Percentiles rank a stretch among this genome's conserved stretches.
These are phyloP conservation scores for Choloepus hoffmanni DNA, from an alignment of 2,113 vertebrate species.

Conservation along the genomic window DNA sequence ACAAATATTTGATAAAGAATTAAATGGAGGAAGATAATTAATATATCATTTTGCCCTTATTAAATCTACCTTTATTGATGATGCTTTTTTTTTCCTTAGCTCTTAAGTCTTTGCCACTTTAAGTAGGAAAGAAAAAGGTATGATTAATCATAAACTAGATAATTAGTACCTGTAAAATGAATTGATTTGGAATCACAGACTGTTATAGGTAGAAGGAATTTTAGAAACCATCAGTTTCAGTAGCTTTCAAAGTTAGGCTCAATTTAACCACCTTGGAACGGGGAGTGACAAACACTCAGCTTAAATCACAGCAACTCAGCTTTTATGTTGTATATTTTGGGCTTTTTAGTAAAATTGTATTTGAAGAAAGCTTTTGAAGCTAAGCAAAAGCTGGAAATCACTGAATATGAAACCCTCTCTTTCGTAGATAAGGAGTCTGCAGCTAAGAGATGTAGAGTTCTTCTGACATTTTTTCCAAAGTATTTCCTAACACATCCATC, in stretches of 20 bases:
- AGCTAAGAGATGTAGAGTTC: not conserved
- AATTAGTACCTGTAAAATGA: not conserved
- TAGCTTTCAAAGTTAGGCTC: not conserved
- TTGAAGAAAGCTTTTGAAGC: not conserved
- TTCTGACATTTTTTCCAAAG: not conserved
- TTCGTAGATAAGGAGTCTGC: not conserved
- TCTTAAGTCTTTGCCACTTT: not conserved
- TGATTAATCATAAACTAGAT: not conserved
- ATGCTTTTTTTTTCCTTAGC: not conserved
- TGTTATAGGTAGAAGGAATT: not conserved
- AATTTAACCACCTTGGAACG: not conserved
- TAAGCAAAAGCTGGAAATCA: conserved; percentile 9
- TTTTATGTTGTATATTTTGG: not conserved
- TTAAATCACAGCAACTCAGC: not conserved
- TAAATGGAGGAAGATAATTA: not conserved
- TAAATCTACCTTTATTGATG: not conserved
- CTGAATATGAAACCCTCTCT: not conserved
- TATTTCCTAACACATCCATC: not conserved
- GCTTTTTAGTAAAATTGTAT: not conserved
- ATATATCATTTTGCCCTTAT: not conserved
- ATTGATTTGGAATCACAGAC: not conserved
- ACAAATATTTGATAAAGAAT: not conserved
- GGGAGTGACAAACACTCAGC: not conserved
- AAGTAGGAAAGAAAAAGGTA: not conserved
- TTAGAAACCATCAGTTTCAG: not conserved